These are phyloP conservation scores for Allacma fusca DNA, from an alignment of 2,888 invertebrate species.

Conservation along the genomic window DNA sequence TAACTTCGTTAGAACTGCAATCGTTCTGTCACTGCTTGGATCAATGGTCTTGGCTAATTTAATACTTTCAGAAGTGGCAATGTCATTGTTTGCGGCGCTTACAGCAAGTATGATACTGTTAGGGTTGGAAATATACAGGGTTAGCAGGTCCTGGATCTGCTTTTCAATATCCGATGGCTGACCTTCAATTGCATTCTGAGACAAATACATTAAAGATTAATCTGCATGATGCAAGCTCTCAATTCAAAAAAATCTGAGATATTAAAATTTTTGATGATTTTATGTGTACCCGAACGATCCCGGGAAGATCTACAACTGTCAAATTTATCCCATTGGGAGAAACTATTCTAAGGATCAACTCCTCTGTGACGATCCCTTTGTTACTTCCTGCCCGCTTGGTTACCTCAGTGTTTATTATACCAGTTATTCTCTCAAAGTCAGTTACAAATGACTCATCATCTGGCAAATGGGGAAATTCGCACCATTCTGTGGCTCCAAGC, in stretches of 20 bases:
- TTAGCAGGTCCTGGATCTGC: too few species aligned
- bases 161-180: too few species aligned
- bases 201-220: not conserved
- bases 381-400: not conserved
- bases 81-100: too few species aligned
- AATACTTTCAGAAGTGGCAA: too few species aligned
- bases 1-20: too few species aligned
- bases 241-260: not conserved
- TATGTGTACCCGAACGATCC: constrained; percentile 20
- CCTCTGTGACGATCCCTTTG: constrained; percentile 13
- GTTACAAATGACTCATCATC: not conserved
- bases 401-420: not conserved
- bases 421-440: not conserved
- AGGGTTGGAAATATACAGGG: too few species aligned
- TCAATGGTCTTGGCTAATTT: too few species aligned
- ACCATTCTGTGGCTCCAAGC: too few species aligned
- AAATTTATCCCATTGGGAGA: constrained; percentile 22
- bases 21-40: too few species aligned
- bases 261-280: not conserved
- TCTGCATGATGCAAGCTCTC: not conserved
- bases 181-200: not conserved
- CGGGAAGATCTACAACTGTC: constrained; percentile 28
- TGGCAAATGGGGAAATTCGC: too few species aligned
- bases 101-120: too few species aligned
- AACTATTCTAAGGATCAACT: not conserved